Base-by-base conservation (phyloP, 2,113 vertebrate genomes). In the Girardinichthys multiradiatus region DNA sequence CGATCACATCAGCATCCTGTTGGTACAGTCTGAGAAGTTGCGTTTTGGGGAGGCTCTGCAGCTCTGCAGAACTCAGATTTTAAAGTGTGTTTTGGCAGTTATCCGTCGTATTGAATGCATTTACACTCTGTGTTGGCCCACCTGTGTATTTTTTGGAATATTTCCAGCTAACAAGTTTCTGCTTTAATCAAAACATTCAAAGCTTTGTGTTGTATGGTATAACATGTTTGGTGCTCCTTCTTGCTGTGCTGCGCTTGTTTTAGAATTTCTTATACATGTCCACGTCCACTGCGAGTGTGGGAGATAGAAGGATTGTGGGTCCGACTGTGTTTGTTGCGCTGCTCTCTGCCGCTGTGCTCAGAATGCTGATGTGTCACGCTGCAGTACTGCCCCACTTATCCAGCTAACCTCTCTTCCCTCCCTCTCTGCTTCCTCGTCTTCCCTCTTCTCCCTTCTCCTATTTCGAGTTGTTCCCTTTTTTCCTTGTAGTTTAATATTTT, bases 301-400 rank as follows among this genome's bases (percentile, higher is more conserved):
- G 70, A n/a, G 66, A 48, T 29, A 30, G 30, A 30, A 35, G 60
- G 75, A 79, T 80, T 83, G 88, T 77, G 86, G 82, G 78, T 78
- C 85, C 85, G 65, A 67, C 84, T 83, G 89, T 78, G 81, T 79
- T 81, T 21, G 84, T 86, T 82, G 83, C 85, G 82, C 91, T 87
- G 69, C 90, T 86, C 81, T 81, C 80, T 83, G 84, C 87, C 66
- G 85, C 89, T 92, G 90, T 92, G 83, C 77, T 87, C 89, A 85
- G 94, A 94, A 94, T 95, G 94, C 92, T 94, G n/a, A n/a, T n/a
- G 93, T 94, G 91, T 94, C 92, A 93, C 90, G 86, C 92, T 94
- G 93, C 94, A 93, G 94, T 91, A 92, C 77, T 93, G 91, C 84
- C 90, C 93, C 93, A 93, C 92, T 95, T 93, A 92, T 89, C 90